Conservation (phyloP, 2,797 vertebrate genomes). For the Malacoctenus gilli region DNA sequence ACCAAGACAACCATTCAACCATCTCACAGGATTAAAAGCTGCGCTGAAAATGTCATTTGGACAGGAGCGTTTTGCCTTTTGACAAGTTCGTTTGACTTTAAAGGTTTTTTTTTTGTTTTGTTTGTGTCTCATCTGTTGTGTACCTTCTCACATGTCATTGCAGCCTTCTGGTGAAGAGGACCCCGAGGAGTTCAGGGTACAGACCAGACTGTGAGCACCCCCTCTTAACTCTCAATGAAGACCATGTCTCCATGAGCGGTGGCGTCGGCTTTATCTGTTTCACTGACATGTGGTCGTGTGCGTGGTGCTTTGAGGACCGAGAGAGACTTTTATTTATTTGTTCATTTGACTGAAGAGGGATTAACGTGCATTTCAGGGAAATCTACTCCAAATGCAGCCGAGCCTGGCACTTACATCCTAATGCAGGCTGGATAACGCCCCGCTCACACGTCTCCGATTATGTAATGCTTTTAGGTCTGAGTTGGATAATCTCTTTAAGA, state of each 20-base stretch:
- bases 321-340: neutral
- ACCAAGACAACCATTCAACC: neutral
- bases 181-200: constrained; percentile 83
- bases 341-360: constrained; percentile 21
- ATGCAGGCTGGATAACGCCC: constrained; percentile 33
- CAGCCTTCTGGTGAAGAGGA: constrained; percentile 86
- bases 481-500: constrained; percentile 79
- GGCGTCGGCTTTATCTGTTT: constrained; percentile 11
- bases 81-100: constrained; percentile 1
- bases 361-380: constrained; percentile 56
- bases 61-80: neutral
- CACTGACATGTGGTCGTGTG: neutral
- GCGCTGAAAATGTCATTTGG: neutral
- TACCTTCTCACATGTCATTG: constrained; percentile 39
- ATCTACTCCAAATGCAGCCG: constrained; percentile 35
- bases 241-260: neutral
- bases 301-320: constrained; percentile 19
- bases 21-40: constrained; percentile 7
- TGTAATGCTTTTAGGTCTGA: constrained; percentile 77
- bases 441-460: constrained; percentile 59
- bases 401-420: constrained; percentile 40
- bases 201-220: constrained; percentile 85
- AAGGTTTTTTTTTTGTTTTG: neutral
- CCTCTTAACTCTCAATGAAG: neutral
- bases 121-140: constrained; percentile 4